These are phyloP conservation scores for Trinorchestia longiramus DNA, from an alignment of 1,140 invertebrate genomes.

Conservation along the genomic window DNA sequence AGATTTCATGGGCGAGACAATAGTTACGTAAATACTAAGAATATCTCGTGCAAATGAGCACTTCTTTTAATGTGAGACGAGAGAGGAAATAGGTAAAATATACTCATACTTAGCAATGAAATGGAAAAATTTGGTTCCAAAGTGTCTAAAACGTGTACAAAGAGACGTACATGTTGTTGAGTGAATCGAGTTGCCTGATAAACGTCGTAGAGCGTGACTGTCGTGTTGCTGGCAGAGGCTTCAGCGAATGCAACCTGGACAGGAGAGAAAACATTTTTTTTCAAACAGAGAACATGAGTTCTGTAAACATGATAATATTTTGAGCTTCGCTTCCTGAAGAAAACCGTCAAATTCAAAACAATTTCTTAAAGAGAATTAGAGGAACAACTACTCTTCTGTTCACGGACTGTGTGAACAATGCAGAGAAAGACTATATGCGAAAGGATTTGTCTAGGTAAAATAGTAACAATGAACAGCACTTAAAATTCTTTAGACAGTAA, in stretches of 20 bases:
- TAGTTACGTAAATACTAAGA: neutral
- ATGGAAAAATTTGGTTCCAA: neutral
- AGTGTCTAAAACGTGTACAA: neutral
- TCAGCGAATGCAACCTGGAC: neutral
- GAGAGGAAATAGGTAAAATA: neutral
- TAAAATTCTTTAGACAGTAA: too few relatives aligned
- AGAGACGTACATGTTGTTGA: neutral
- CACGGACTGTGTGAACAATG: too few relatives aligned
- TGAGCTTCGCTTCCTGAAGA: too few relatives aligned
- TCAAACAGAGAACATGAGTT: neutral
- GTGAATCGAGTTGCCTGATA: constrained; percentile 11
- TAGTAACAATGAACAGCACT: too few relatives aligned
- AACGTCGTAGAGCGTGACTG: constrained; percentile 7
- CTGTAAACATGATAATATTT: too few relatives aligned
- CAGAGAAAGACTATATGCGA: too few relatives aligned
- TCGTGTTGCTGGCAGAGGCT: neutral
- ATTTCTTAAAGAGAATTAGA: too few relatives aligned
- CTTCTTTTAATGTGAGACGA: neutral
- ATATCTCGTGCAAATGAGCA: neutral
- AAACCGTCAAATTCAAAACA: too few relatives aligned
- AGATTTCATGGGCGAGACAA: too few relatives aligned
- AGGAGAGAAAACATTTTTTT: neutral
- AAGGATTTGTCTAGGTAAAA: too few relatives aligned
- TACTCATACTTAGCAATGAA: neutral
- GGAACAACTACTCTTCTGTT: too few relatives aligned